phyloP scores from a whole-genome alignment of 2,888 invertebrate species.

The Tubulanus polymorphus region DNA sequence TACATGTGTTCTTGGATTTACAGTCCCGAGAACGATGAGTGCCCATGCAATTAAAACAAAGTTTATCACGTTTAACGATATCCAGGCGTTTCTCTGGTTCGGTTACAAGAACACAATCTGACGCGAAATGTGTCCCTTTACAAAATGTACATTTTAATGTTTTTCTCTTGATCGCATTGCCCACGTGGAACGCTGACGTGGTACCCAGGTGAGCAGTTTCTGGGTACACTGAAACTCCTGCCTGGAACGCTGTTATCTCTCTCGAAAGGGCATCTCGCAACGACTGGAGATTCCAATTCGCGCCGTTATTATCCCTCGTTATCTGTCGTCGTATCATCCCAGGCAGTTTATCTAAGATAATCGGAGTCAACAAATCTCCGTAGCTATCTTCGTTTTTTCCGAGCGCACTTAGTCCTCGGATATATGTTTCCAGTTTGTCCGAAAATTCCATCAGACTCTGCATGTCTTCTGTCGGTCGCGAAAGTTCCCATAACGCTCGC shows the following conservation, averaged over 20 bases:
- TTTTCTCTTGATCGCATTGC: too few relatives aligned
- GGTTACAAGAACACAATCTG: not conserved
- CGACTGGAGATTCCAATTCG: not conserved
- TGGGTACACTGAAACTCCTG: too few relatives aligned
- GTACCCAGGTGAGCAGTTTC: too few relatives aligned
- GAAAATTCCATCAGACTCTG: not conserved
- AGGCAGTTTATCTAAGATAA: not conserved
- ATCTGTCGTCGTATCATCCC: not conserved
- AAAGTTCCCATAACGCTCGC: not conserved
- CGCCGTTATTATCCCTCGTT: not conserved
- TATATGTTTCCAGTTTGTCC: not conserved
- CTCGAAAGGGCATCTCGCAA: not conserved
- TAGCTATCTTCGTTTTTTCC: not conserved
- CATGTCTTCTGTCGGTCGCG: not conserved
- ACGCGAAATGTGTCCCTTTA: not conserved
- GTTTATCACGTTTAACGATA: not conserved
- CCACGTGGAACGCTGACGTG: too few relatives aligned
- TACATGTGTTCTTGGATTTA: constrained; percentile 4
- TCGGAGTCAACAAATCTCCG: not conserved
- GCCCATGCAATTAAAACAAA: constrained; percentile 12
- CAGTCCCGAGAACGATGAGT: constrained; percentile 5
- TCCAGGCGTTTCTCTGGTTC: not conserved
- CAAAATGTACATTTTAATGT: constrained; percentile 2
- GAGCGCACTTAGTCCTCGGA: not conserved
- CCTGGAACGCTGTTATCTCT: too few relatives aligned